These are phyloP conservation scores for Monochamus saltuarius DNA, from an alignment of 1,140 invertebrate species.

Conservation along the genomic window DNA sequence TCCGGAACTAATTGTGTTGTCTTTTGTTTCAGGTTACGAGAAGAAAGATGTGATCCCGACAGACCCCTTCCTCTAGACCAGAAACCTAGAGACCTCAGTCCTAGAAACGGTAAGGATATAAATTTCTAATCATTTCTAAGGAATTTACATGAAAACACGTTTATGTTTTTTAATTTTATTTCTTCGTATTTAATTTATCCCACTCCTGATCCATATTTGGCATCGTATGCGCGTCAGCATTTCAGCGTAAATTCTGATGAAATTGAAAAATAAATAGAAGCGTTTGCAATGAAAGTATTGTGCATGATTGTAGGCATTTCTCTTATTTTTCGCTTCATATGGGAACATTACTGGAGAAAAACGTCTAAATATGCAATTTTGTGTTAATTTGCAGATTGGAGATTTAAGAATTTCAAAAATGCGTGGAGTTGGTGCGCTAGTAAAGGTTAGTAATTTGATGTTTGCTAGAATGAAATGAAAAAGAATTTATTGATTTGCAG, in stretches of 20 bases:
- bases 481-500: slow-evolving; percentile 4
- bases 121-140: background rate
- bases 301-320: no score
- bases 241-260: no score
- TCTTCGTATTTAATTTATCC: background rate
- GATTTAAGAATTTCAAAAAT: slow-evolving; percentile 12
- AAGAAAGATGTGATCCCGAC: slow-evolving; percentile 79
- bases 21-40: slow-evolving; percentile 74
- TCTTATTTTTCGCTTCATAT: background rate
- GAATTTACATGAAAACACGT: background rate
- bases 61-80: slow-evolving; percentile 73
- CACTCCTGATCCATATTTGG: no score
- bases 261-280: no score
- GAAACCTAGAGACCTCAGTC: slow-evolving; percentile 79
- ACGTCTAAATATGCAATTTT: slow-evolving; percentile 1
- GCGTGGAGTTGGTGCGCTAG: slow-evolving; percentile 9
- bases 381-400: slow-evolving; percentile 12
- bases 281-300: no score
- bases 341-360: background rate
- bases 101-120: slow-evolving; percentile 74
- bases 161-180: slow-evolving; percentile 8
- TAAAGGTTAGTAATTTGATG: slow-evolving; percentile 6
- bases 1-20: slow-evolving; percentile 24
- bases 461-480: slow-evolving; percentile 37
- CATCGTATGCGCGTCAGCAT: no score